phyloP scores from a whole-genome alignment of 2,113 vertebrate species.

The Pyxicephalus adspersus region DNA sequence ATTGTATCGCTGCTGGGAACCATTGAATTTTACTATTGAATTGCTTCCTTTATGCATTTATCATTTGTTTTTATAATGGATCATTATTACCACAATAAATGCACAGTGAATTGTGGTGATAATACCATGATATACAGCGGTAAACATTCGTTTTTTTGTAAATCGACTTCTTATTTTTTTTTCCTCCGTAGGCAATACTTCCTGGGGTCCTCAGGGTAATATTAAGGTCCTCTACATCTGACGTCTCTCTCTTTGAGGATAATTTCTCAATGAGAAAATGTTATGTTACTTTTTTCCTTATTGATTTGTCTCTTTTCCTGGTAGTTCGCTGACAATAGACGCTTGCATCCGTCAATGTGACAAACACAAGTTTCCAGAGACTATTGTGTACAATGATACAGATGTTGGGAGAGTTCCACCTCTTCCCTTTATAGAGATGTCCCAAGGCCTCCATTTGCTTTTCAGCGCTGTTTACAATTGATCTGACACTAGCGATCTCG shows the following conservation, averaged over 20 bases:
- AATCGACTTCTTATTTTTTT: no score
- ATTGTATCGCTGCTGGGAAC: no score
- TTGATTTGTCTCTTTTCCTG: conserved; percentile 23
- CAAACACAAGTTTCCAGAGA: neutral
- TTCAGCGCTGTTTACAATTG: neutral
- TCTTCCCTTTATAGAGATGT: conserved; percentile 13
- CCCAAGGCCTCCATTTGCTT: conserved; percentile 6
- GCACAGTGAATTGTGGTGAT: no score
- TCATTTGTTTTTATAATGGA: no score
- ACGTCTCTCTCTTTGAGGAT: neutral
- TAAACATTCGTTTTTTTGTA: no score
- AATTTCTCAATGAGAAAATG: neutral
- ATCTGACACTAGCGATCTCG: neutral
- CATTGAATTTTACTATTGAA: no score
- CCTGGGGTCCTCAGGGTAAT: neutral
- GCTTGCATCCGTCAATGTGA: neutral
- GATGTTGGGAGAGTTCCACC: neutral
- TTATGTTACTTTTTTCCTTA: conserved; percentile 5
- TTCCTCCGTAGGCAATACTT: neutral
- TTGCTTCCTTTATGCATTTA: no score
- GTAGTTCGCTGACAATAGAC: conserved; percentile 18
- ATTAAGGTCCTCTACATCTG: neutral
- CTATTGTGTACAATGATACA: conserved; percentile 21
- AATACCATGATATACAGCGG: no score
- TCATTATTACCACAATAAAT: no score